phyloP scores from a whole-genome alignment of 2,888 invertebrate species.

The Hydroisotoma schaefferi region DNA sequence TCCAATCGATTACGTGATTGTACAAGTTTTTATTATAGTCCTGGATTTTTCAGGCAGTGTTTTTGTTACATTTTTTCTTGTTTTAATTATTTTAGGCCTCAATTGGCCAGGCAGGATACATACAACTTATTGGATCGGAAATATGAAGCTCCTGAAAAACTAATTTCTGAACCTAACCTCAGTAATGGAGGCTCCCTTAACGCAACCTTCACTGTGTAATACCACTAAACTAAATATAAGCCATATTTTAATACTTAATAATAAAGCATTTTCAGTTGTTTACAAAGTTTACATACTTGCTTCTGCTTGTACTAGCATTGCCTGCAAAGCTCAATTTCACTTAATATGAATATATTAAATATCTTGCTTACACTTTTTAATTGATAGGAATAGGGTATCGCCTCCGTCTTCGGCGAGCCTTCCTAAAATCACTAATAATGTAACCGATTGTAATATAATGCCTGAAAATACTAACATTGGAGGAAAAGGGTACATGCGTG shows the following conservation, averaged over 20 bases:
- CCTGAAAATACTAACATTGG: neutral
- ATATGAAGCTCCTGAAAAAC: neutral
- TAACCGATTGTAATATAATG: neutral
- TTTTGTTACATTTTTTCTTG: neutral
- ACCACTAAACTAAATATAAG: too few relatives aligned
- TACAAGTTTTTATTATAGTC: neutral
- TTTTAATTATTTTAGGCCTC: constrained; percentile 3
- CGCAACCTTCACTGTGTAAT: constrained; percentile 6
- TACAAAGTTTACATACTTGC: too few relatives aligned
- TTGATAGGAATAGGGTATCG: too few relatives aligned
- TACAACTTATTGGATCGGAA: constrained; percentile 19
- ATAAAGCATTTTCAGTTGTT: too few relatives aligned
- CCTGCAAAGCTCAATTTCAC: too few relatives aligned
- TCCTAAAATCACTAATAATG: too few relatives aligned
- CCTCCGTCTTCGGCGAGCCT: too few relatives aligned
- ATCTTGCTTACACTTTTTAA: too few relatives aligned
- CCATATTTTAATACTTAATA: too few relatives aligned
- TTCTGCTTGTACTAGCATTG: too few relatives aligned
- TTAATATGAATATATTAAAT: too few relatives aligned
- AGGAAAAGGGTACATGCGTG: neutral
- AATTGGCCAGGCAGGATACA: constrained; percentile 23
- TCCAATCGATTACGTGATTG: neutral
- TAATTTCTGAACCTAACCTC: constrained; percentile 1
- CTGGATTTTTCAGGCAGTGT: neutral
- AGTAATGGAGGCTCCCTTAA: constrained; percentile 4